phyloP scores from a whole-genome alignment of 37 sponge, comb jelly and placozoan genomes.

The Oscarella lobularis region DNA sequence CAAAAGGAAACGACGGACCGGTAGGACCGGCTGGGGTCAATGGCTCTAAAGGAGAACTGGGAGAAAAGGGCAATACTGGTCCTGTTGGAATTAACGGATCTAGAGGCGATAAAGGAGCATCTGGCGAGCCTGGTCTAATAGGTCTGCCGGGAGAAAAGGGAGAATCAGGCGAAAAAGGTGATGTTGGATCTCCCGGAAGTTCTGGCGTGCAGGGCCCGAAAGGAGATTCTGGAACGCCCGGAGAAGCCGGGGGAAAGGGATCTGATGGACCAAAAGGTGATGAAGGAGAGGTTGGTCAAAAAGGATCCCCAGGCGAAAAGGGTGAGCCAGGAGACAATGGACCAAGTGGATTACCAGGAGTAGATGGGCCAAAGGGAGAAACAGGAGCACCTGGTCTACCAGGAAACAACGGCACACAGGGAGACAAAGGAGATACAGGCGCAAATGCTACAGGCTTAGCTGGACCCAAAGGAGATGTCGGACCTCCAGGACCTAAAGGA shows the following conservation, averaged over 20 bases:
- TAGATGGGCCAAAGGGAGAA: too few relatives aligned
- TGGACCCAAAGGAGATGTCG: too few relatives aligned
- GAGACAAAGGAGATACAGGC: background rate
- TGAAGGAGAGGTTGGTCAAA: background rate
- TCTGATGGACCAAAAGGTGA: background rate
- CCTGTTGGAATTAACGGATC: constrained; percentile 5
- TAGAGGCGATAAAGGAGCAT: constrained; percentile 8
- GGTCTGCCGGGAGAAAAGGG: constrained; percentile 7
- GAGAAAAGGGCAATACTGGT: constrained; percentile 4
- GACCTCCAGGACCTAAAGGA: too few relatives aligned
- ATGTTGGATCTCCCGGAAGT: background rate
- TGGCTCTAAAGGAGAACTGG: constrained; percentile 9
- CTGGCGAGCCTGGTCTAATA: constrained; percentile 6
- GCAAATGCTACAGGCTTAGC: too few relatives aligned
- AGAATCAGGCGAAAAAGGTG: constrained; percentile 3
- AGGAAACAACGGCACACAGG: background rate
- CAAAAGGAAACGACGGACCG: constrained; percentile 10
- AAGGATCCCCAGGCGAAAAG: background rate
- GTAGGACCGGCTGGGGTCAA: background rate
- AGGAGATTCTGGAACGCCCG: background rate
- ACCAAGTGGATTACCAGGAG: background rate
- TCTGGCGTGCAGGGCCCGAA: background rate
- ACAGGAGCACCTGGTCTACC: too few relatives aligned
- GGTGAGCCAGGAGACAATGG: constrained; percentile 3
- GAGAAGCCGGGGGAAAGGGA: background rate